These are phyloP conservation scores for Corynorhinus townsendii DNA, from an alignment of 2,113 vertebrate species.

Conservation along the genomic window DNA sequence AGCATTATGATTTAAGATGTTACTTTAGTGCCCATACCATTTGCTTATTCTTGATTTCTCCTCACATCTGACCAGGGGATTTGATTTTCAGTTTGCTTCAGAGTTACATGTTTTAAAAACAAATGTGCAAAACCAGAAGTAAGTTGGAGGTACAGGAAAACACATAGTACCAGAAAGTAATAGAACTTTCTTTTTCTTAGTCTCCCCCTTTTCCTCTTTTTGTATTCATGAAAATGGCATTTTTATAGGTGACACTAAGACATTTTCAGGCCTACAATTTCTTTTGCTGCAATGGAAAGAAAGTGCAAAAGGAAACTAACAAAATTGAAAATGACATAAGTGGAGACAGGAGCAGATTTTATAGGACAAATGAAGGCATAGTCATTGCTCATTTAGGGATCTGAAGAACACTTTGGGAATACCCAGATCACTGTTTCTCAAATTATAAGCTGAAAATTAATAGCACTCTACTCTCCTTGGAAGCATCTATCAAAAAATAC, in stretches of 20 bases:
- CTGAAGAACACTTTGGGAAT: not conserved
- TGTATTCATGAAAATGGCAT: not conserved
- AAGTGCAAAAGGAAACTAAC: not conserved
- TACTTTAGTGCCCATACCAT: not conserved
- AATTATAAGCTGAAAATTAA: not conserved
- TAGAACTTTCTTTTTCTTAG: not conserved
- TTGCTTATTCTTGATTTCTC: slow-evolving; percentile 19
- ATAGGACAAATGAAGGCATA: not conserved
- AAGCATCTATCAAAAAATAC: not conserved
- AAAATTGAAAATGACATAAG: not conserved
- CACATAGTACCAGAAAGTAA: not conserved
- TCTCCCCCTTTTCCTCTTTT: not conserved
- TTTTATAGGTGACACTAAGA: not conserved
- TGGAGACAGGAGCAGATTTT: not conserved
- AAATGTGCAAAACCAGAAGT: not conserved
- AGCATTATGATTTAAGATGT: not conserved
- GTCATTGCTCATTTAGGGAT: not conserved
- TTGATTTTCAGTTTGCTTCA: not conserved
- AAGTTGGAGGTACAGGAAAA: not conserved
- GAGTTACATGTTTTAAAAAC: not conserved
- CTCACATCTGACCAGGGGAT: not conserved
- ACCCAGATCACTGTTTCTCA: not conserved
- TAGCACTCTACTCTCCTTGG: not conserved
- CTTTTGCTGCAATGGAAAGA: not conserved
- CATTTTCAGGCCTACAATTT: not conserved